A percentile compares a stretch with the other conserved stretches of the same genome.
phyloP scores from a whole-genome alignment of 2,797 vertebrate species.

The Pseudochirops corinnae region DNA sequence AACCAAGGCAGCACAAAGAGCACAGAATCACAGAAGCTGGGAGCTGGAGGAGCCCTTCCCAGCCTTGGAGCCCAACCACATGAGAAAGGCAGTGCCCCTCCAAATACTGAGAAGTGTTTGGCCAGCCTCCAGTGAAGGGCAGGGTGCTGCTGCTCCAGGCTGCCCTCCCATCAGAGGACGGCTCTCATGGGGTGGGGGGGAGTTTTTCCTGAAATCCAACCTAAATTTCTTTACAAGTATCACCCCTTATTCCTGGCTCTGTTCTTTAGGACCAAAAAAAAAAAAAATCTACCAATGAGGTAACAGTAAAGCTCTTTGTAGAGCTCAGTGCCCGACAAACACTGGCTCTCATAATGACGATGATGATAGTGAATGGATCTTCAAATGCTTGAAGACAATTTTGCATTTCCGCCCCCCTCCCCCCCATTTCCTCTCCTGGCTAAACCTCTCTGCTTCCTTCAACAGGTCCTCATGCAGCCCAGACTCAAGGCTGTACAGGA shows the following conservation, averaged over 20 bases:
- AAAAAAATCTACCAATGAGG: not conserved
- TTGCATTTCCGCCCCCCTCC: too few relatives aligned
- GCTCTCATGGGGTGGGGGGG: not conserved
- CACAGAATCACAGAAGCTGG: too few relatives aligned
- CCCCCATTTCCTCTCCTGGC: not conserved
- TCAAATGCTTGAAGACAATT: not conserved
- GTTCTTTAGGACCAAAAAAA: not conserved
- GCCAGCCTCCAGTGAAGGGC: not conserved
- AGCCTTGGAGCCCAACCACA: too few relatives aligned
- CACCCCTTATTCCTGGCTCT: not conserved
- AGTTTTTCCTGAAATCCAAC: not conserved
- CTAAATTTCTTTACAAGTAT: not conserved
- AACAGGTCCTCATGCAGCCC: not conserved
- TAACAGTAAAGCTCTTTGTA: not conserved
- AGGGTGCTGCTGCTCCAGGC: not conserved
- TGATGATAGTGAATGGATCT: not conserved
- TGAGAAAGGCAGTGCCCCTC: rapidly evolving
- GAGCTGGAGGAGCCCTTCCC: too few relatives aligned
- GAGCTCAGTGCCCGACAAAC: rapidly evolving
- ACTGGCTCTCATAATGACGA: not conserved
- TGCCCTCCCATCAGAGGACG: not conserved
- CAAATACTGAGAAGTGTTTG: not conserved
- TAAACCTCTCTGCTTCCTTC: not conserved
- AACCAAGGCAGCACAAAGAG: too few relatives aligned
- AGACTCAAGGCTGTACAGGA: not conserved